Percentiles rank a stretch among this genome's conserved stretches.
Conservation (phyloP, 2,888 invertebrate species). For the Keiferia lycopersicella region DNA sequence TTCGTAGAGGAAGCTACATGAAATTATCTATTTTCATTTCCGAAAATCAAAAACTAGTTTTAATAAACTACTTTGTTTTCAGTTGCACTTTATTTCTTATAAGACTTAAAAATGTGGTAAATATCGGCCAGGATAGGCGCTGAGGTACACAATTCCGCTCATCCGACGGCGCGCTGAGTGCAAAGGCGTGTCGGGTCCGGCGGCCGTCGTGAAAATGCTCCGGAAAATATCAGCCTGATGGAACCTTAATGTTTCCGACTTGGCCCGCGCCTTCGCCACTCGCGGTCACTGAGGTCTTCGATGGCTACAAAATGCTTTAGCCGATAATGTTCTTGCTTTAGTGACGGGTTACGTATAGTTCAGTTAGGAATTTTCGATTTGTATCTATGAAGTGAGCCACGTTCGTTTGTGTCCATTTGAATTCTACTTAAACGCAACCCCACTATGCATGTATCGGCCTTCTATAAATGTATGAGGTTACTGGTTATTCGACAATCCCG, state of each 20-base stretch:
- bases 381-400: no score
- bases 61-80: neutral
- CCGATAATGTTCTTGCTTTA: neutral
- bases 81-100: neutral
- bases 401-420: no score
- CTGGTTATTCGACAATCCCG: no score
- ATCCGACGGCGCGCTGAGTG: constrained; percentile 71
- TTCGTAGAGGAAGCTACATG: no score
- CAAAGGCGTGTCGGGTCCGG: constrained; percentile 76
- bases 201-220: constrained; percentile 68
- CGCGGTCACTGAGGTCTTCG: constrained; percentile 68
- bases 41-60: no score
- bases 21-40: no score
- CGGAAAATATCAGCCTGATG: constrained; percentile 77
- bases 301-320: constrained; percentile 46
- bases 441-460: no score
- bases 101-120: constrained; percentile 43
- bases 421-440: no score
- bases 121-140: constrained; percentile 61
- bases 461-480: no score
- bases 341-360: neutral
- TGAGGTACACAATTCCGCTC: constrained; percentile 68
- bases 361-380: no score
- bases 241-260: constrained; percentile 79
- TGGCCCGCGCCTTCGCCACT: constrained; percentile 59